Base-by-base conservation (phyloP, 1,140 invertebrate genomes). In the Mycetomoellerius zeteki region DNA sequence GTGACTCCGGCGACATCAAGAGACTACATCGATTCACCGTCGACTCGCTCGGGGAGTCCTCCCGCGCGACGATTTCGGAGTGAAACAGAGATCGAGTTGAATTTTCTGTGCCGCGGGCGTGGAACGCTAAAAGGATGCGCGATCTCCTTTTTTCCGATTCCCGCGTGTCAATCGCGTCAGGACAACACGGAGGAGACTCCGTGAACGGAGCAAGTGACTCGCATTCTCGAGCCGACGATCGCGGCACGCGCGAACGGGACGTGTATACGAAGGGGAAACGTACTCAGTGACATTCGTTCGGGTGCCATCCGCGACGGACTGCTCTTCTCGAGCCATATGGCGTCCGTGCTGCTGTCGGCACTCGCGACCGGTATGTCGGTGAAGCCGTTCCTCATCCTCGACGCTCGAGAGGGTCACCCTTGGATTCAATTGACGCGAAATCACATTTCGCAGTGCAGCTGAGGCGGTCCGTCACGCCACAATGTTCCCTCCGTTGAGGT, bases 311-410 rank as follows among this genome's bases (percentile, higher is more conserved):
- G 84, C 67, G 84, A 88, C 73, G 86, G 89, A 75, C 82, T 91
- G 86, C 89, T 90, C 76, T 91, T 89, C 84, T 90, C 90, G 52
- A 91, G 85, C 90, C 90, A 91, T 91, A 91, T 91, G 90, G 90
- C 90, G 73, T 91, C 89, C 64, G 88, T 89, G 62, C 90, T 89
- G 67, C 90, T 91, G 81, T 91, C 89, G 62, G 90, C 89, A 52
- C 85, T 91, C 84, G 58, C 90, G 27, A 88, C 85, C 60, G 90
- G 86, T 86, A 91, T 91, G 50, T 91, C 85, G 69, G 80, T 80
- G 37, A 89, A 91, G 64, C 88, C 89, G 87, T 88, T 90, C 89
- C 89, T 91, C 90, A 91, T 91, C 62, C 72, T 90, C 65, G 56
- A 78, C 33, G 65, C 5, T 86, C n/a, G 21, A 65, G 4, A 47